A percentile compares a stretch with the other conserved stretches of the same genome.
phyloP scores from a whole-genome alignment of 2,113 vertebrate species.

The Sisor rabdophorus region DNA sequence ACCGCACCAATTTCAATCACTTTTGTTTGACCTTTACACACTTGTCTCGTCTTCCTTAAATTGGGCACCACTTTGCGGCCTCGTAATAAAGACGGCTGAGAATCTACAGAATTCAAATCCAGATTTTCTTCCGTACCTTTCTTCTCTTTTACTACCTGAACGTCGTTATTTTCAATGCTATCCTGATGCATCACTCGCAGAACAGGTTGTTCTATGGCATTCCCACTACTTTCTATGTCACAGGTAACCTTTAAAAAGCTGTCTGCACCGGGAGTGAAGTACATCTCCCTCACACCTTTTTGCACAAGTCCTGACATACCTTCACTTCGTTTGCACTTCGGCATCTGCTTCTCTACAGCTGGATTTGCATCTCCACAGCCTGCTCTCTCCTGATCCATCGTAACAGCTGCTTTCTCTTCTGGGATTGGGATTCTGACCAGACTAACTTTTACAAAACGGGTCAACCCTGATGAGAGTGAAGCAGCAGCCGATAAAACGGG shows the following conservation, averaged over 20 bases:
- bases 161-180: constrained; percentile 2
- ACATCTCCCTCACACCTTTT: constrained; percentile 63
- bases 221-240: constrained; percentile 25
- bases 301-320: constrained; percentile 50
- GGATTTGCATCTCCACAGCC: constrained; percentile 36
- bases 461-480: constrained; percentile 58
- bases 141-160: constrained; percentile 4
- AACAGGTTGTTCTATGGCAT: background rate
- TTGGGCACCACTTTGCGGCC: background rate
- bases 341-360: constrained; percentile 46
- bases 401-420: constrained; percentile 40
- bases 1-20: constrained; percentile 7
- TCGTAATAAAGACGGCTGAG: background rate
- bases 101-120: constrained; percentile 3
- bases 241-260: constrained; percentile 33
- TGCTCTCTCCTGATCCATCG: constrained; percentile 32
- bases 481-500: constrained; percentile 45
- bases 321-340: constrained; percentile 39
- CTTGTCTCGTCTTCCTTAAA: constrained; percentile 16
- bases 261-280: constrained; percentile 56
- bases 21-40: background rate
- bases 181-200: background rate
- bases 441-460: constrained; percentile 68
- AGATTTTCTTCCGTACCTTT: background rate
- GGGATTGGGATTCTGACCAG: constrained; percentile 63